phyloP scores from a whole-genome alignment of 2,888 invertebrate genomes.

The Physocephala rufipes region DNA sequence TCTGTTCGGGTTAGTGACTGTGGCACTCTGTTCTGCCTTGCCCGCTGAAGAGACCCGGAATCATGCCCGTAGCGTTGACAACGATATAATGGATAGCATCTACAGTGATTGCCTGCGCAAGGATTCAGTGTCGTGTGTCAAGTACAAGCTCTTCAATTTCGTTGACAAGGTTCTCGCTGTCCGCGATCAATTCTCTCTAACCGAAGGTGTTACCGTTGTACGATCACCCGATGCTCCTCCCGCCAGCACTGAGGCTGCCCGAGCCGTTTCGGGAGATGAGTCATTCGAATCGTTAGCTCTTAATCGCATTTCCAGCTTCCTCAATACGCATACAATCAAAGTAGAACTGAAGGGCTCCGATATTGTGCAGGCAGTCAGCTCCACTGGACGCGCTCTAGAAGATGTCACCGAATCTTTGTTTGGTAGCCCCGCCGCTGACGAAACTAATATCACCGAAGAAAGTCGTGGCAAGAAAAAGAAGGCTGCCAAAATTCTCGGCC shows the following conservation, averaged over 20 bases:
- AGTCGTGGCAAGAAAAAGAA: slow-evolving; percentile 86
- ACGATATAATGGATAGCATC: slow-evolving; percentile 81
- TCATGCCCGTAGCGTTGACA: slow-evolving; percentile 71
- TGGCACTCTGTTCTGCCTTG: slow-evolving; percentile 72
- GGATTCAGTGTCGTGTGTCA: slow-evolving; percentile 85
- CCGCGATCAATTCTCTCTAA: slow-evolving; percentile 81
- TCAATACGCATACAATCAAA: slow-evolving; percentile 82
- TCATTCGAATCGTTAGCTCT: slow-evolving; percentile 73
- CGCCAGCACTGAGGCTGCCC: slow-evolving; percentile 73
- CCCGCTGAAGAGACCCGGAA: slow-evolving; percentile 76
- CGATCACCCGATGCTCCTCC: slow-evolving; percentile 74
- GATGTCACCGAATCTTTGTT: slow-evolving; percentile 75
- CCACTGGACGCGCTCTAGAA: slow-evolving; percentile 82
- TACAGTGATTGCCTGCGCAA: slow-evolving; percentile 82
- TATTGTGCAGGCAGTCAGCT: slow-evolving; percentile 81
- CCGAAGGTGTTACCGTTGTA: slow-evolving; percentile 85
- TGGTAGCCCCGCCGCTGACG: slow-evolving; percentile 67
- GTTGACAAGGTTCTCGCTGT: slow-evolving; percentile 85
- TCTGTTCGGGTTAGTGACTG: slow-evolving; percentile 66
- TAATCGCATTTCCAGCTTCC: slow-evolving; percentile 77
- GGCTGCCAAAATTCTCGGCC: slow-evolving; percentile 80
- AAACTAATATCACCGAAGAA: slow-evolving; percentile 69
- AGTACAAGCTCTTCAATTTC: slow-evolving; percentile 86
- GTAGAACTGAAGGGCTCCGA: slow-evolving; percentile 87
- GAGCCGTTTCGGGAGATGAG: slow-evolving; percentile 74